Evolutionary conservation across 2,888 invertebrate genomes (phyloP), one percentile per base, ranked within the genome.

Genomic region (Caenorhabditis uteleia): DNA sequence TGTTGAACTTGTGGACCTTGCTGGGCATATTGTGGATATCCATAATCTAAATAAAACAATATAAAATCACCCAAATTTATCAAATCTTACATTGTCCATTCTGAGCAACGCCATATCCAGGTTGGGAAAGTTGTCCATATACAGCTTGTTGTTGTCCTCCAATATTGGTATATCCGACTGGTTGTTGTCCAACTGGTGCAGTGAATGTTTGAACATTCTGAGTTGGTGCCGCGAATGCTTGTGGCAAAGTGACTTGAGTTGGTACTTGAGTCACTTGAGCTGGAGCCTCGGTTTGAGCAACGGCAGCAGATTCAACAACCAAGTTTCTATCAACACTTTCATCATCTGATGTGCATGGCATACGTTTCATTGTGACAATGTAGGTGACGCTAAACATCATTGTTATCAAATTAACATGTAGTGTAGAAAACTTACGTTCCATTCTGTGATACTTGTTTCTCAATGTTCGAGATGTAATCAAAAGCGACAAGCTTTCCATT

Each of bases 381-480:
- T 73, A 75, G 5, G 53, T 44, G 8, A 75, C 59, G 2, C 75
- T 75, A 39, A 29, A 70, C 49, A 12, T 2, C 5, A 40, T 31
- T 27, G 7, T 12, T 1, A 46, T n/a, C n/a, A n/a, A n/a, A n/a
- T n/a, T n/a, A n/a, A n/a, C n/a, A n/a, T n/a, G n/a, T n/a, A n/a
- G n/a, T 51, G 27, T n/a, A 18, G 0, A 7, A 39, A 12, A 43
- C 58, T 56, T 20, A 75, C 75, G 61, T 74, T 62, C 72, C 73
- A 53, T 76, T 70, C 4, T 50, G 39, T 27, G 49, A 46, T 20
- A 74, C 59, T 5, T 33, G 53, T 43, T 72, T 71, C 23, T 56
- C 54, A 34, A 76, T 33, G 25, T 76, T 71, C 20, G 75, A 66
- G 39, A 76, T 70, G 44, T 76, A 76, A 57, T 76, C 75, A 33